phyloP scores from a whole-genome alignment of 2,113 vertebrate species.

The Platichthys flesus region DNA sequence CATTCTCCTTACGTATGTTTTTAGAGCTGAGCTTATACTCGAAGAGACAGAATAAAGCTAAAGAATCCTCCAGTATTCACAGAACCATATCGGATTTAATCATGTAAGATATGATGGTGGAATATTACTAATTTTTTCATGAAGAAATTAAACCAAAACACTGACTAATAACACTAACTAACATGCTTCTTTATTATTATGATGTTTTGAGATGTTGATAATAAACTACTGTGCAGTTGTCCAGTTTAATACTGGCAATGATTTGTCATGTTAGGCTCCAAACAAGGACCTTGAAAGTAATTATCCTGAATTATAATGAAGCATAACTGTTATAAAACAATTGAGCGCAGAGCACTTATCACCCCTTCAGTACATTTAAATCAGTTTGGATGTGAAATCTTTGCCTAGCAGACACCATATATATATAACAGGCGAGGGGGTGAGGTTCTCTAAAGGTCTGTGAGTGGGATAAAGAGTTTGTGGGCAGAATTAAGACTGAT shows the following conservation, averaged over 20 bases:
- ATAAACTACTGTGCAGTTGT: constrained; percentile 50
- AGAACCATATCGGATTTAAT: too few relatives aligned
- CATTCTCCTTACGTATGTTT: too few relatives aligned
- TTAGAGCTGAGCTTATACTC: too few relatives aligned
- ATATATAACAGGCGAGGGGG: constrained; percentile 5
- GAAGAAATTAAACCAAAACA: too few relatives aligned
- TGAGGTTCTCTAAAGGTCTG: constrained; percentile 25
- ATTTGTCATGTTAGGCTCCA: constrained; percentile 69
- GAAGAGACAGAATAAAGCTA: too few relatives aligned
- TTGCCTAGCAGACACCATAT: constrained; percentile 22
- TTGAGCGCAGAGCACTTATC: constrained; percentile 32
- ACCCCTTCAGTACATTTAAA: constrained; percentile 35
- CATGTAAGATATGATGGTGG: too few relatives aligned
- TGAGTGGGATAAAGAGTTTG: constrained; percentile 50
- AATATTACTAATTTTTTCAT: too few relatives aligned
- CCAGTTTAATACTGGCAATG: constrained; percentile 56
- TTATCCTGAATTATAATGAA: constrained; percentile 64
- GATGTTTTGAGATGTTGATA: neutral
- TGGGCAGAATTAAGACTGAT: constrained; percentile 51
- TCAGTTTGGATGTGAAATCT: constrained; percentile 29
- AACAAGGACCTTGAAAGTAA: constrained; percentile 71
- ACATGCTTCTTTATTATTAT: too few relatives aligned
- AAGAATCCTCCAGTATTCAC: too few relatives aligned
- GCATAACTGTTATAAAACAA: constrained; percentile 61
- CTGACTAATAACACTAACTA: too few relatives aligned